A percentile compares a stretch with the other conserved stretches of the same genome.
Evolutionary conservation across 1,140 invertebrate genomes (phyloP).

Genomic region (Zaprionus nigranus): DNA sequence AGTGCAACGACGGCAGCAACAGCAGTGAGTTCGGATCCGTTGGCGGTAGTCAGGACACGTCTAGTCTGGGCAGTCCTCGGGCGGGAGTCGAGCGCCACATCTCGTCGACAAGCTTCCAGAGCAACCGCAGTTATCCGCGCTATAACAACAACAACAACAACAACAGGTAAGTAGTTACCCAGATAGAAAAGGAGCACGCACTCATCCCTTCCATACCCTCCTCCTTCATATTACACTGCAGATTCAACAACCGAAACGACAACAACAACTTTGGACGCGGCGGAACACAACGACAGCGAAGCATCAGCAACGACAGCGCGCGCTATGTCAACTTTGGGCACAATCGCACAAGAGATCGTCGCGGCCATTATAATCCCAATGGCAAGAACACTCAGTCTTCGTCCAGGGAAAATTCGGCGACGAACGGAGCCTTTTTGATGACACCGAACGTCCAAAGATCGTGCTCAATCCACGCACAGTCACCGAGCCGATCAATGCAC

Average conservation of each 20-base stretch:
- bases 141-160: conserved; percentile 30
- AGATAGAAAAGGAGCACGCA: not conserved
- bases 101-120: conserved; percentile 47
- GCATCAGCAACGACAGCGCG: conserved; percentile 38
- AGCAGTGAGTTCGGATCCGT: conserved; percentile 34
- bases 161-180: conserved; percentile 36
- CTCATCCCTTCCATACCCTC: not conserved
- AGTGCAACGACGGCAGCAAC: conserved; percentile 49
- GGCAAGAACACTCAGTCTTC: not conserved
- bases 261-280: conserved; percentile 23
- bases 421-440: conserved; percentile 83
- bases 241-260: conserved; percentile 33
- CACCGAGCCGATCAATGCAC: conserved; percentile 91
- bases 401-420: not conserved
- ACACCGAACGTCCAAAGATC: conserved; percentile 91
- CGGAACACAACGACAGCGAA: conserved; percentile 9
- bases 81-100: conserved; percentile 20
- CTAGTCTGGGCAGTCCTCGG: conserved; percentile 42
- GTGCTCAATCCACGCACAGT: conserved; percentile 92
- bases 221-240: not conserved
- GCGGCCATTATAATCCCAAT: conserved; percentile 71
- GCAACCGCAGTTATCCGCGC: conserved; percentile 47
- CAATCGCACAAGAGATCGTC: conserved; percentile 79
- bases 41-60: conserved; percentile 27
- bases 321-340: conserved; percentile 63